Evolutionary conservation across 2,888 invertebrate genomes (phyloP).

Genomic region (Argynnis bischoffii): DNA sequence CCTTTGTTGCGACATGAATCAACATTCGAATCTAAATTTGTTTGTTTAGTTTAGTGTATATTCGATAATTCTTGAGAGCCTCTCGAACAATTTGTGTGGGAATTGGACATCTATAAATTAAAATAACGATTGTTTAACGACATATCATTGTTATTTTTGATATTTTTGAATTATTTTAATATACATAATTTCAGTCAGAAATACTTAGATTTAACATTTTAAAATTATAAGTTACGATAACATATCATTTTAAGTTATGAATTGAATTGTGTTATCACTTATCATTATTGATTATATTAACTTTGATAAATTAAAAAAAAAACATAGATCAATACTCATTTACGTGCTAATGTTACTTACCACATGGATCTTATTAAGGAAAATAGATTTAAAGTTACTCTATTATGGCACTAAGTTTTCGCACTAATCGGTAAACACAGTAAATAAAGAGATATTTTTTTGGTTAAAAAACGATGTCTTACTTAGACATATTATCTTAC

Average conservation of each 20-base stretch:
- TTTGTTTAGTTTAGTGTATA: slow-evolving; percentile 67
- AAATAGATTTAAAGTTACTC: too few species aligned
- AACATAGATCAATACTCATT: too few species aligned
- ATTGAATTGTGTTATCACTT: slow-evolving; percentile 1
- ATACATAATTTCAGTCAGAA: not conserved
- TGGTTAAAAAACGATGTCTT: too few species aligned
- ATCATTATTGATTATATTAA: too few species aligned
- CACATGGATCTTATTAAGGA: too few species aligned
- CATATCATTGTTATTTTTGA: slow-evolving; percentile 11
- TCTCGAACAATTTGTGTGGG: slow-evolving; percentile 63
- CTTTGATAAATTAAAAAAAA: too few species aligned
- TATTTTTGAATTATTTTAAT: slow-evolving; percentile 4
- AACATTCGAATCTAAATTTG: slow-evolving; percentile 59
- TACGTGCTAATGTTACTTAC: too few species aligned
- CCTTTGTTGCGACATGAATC: slow-evolving; percentile 67
- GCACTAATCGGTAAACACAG: too few species aligned
- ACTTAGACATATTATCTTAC: too few species aligned
- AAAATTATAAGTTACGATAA: not conserved
- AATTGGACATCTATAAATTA: slow-evolving; percentile 44
- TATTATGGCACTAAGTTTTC: too few species aligned
- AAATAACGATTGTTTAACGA: slow-evolving; percentile 38
- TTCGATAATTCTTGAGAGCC: slow-evolving; percentile 72
- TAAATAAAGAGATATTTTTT: too few species aligned
- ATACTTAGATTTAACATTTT: slow-evolving; percentile 1
- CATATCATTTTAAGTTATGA: slow-evolving; percentile 1